Percentiles rank a stretch among this genome's conserved stretches.
These are phyloP conservation scores for Nycticorax nycticorax DNA, from an alignment of 2,113 vertebrate genomes.

Conservation along the genomic window DNA sequence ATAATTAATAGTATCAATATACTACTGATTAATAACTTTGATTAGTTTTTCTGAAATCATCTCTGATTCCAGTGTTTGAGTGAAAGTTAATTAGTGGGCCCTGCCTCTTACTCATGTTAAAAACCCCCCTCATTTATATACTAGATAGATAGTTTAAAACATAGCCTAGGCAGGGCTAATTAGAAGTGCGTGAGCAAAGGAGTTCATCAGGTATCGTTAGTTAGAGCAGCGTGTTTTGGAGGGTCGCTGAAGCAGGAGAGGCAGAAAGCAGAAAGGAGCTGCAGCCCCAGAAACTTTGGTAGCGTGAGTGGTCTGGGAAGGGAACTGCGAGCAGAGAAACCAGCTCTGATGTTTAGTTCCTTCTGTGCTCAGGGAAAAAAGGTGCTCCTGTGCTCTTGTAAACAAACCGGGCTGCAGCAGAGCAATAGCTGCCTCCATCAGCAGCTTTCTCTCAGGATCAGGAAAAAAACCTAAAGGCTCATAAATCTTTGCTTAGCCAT, in stretches of 20 bases:
- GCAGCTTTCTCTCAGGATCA: not conserved
- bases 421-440: not conserved
- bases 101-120: not conserved
- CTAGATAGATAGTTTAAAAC: not conserved
- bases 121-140: accelerated
- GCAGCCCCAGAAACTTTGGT: not conserved
- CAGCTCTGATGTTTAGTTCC: not conserved
- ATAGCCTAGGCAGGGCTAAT: not conserved
- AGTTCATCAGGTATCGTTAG: not conserved
- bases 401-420: not conserved
- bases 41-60: not conserved
- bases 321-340: not conserved
- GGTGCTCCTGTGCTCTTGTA: not conserved
- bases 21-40: not conserved
- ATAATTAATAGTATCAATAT: not conserved
- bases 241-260: not conserved
- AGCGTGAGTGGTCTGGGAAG: accelerated
- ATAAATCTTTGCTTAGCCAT: not conserved
- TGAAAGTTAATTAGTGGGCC: not conserved
- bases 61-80: not conserved
- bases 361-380: not conserved
- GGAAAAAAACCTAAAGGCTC: not conserved
- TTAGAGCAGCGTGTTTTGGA: not conserved
- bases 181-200: not conserved
- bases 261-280: not conserved